Evolutionary conservation across 1,140 invertebrate genomes (phyloP).

Genomic region (Nasonia vitripennis): DNA sequence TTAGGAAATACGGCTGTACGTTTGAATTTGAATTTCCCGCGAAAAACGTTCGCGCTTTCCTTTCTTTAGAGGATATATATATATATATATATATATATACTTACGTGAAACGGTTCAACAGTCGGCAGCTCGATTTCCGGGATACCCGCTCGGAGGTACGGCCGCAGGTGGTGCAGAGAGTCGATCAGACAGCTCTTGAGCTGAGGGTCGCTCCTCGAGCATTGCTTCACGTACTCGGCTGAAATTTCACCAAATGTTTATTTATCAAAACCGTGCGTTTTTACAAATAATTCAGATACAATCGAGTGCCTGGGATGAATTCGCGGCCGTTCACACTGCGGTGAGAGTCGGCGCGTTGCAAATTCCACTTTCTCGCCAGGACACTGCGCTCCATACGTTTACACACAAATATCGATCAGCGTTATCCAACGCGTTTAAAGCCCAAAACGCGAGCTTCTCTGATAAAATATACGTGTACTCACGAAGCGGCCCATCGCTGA

Average conservation of each 20-base stretch:
- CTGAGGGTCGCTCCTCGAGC: constrained; percentile 79
- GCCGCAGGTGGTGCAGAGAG: constrained; percentile 79
- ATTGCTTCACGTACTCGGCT: constrained; percentile 84
- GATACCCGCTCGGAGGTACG: constrained; percentile 81
- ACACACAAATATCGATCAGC: too few relatives aligned
- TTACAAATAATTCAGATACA: neutral
- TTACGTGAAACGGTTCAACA: constrained; percentile 81
- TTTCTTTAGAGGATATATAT: too few relatives aligned
- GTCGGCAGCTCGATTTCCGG: constrained; percentile 82
- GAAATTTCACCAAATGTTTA: constrained; percentile 57
- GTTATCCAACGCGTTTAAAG: neutral
- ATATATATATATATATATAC: too few relatives aligned
- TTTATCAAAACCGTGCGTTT: too few relatives aligned
- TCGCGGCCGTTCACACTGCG: neutral
- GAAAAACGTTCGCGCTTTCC: too few relatives aligned
- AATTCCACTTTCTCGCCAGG: constrained; percentile 28
- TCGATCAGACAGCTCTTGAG: constrained; percentile 79
- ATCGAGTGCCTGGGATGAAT: too few relatives aligned
- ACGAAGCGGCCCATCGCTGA: constrained; percentile 53
- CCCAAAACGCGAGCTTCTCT: neutral
- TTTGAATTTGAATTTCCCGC: too few relatives aligned
- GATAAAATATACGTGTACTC: constrained; percentile 43
- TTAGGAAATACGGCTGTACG: too few relatives aligned
- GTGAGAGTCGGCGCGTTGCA: neutral
- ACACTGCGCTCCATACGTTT: neutral